Base-by-base conservation (phyloP, 2,113 vertebrate genomes). In the Mirza zaza region DNA sequence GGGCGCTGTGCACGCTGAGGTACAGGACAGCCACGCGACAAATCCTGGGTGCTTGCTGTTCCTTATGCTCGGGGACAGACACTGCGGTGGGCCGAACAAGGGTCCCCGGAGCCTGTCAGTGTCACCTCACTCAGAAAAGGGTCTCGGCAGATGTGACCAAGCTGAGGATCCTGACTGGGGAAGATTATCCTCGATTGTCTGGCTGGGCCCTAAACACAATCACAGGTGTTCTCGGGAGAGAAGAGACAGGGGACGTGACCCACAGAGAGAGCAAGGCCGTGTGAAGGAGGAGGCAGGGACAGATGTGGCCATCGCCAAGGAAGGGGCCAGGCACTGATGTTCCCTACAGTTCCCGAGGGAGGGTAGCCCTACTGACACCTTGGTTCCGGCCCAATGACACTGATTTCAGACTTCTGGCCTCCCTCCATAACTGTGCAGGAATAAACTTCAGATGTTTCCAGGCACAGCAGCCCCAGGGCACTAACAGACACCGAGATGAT, bases 1-100 rank as follows among this genome's bases (percentile, higher is more conserved):
- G 25, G 61, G 29, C 7, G 34, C 0, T 0, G 1, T 1, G 2
- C 65, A 70, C 61, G n/a, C 34, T 3, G 12, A 11, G 14, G 14
- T 15, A 12, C 12, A 17, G 55, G 29, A 42, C 21, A 42, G 11
- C 13, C 29, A 27, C 11, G 6, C 2, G 27, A 55, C 6, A 14
- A 6, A 34, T 0, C 23, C 34, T 3, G 3, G 34, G 10, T 0
- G 45, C 50, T 15, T 13, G 55, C 34, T 13, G 21, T 42, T 76
- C 17, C 59, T n/a, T 20, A 17, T 0, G 0, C 36, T 23, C 21
- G 29, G 23, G 59, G n/a, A 45, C 39, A 85, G 34, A 52, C 25
- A 68, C 50, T 3, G 36, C 3, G 21, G n/a, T 13, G 36, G 71
- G 32, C 21, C 29, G 63, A 34, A 39, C 0, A 27, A 10, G 6